Base-by-base conservation (phyloP, 2,797 vertebrate species). In the Megaceryle alcyon region DNA sequence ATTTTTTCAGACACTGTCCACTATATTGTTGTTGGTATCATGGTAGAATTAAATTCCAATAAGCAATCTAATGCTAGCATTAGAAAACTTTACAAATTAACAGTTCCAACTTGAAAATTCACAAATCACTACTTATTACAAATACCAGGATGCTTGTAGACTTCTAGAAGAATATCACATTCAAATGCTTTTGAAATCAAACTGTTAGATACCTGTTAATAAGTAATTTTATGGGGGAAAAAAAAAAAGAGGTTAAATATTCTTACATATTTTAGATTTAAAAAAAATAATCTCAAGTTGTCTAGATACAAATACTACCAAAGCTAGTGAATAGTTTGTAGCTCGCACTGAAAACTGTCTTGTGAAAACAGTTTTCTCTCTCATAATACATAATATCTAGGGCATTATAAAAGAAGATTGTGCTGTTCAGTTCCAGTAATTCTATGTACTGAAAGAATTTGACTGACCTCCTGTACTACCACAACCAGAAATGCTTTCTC, bases 381-480 rank as follows among this genome's bases (percentile, higher is more conserved):
- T 54, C 41, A 49, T 2, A 54, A 49, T 13, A 46, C 10, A 14
- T 46, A 80, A 75, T 19, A 10, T 5, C 12, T 63, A 29, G 7
- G 35, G 59, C 46, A 43, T 76, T 59, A 44, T 16, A 35, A 33
- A 72, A 57, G 6, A 49, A 54, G 8, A n/a, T 53, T 8, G 16
- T 37, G 39, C 9, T 2, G 26, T 66, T 91, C 51, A 31, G 25
- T 61, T 76, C 28, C 54, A 85, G 4, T 53, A 73, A 35, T 75
- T 91, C 15, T 23, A 56, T 12, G 23, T 39, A 66, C 44, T 43
- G 60, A 77, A 90, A 70, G 29, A 78, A 63, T 78, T 80, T 87
- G 44, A 97, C 98, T 97, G 97, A 99, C 99, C 98, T 92, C 98
- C 97, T 78, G 98, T 73, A 95, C 95, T 94, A 82, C 97, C 90